These are phyloP conservation scores for Maniola jurtina DNA, from an alignment of 1,140 invertebrate genomes.

Conservation along the genomic window DNA sequence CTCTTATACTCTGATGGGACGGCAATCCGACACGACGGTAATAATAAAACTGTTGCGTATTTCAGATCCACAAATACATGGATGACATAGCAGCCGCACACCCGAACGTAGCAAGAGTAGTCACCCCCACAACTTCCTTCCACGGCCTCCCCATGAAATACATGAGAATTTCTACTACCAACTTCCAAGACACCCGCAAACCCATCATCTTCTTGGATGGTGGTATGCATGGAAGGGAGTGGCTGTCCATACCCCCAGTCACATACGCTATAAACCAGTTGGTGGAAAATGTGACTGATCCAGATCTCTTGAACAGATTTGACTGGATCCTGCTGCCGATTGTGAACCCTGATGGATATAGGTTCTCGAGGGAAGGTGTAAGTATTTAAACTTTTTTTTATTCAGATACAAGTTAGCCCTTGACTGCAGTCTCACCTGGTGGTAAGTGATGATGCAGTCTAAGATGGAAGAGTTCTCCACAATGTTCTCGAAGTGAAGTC, in stretches of 20 bases:
- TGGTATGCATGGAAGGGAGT: slow-evolving; percentile 81
- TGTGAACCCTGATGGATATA: slow-evolving; percentile 80
- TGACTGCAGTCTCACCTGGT: too few species aligned
- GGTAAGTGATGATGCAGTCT: too few species aligned
- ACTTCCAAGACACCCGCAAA: slow-evolving; percentile 70
- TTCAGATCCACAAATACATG: slow-evolving; percentile 76
- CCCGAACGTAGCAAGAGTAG: slow-evolving; percentile 61
- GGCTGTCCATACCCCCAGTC: slow-evolving; percentile 82
- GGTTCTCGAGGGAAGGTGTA: slow-evolving; percentile 48
- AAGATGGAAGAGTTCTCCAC: too few species aligned
- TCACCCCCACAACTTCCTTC: slow-evolving; percentile 49
- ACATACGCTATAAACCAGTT: slow-evolving; percentile 83
- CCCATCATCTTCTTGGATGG: slow-evolving; percentile 40
- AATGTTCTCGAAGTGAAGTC: too few species aligned
- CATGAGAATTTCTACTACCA: slow-evolving; percentile 76
- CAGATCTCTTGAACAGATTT: slow-evolving; percentile 62
- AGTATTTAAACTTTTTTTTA: slow-evolving; percentile 16
- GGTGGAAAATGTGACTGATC: slow-evolving; percentile 79
- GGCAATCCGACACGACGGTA: background rate
- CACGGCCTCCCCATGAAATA: slow-evolving; percentile 75
- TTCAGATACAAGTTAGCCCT: too few species aligned
- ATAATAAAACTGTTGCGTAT: slow-evolving; percentile 1
- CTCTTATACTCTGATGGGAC: too few species aligned
- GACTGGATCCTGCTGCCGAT: slow-evolving; percentile 76
- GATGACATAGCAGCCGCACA: slow-evolving; percentile 64